Conservation (phyloP, 2,113 vertebrate species). For the Crotalus helleri region DNA sequence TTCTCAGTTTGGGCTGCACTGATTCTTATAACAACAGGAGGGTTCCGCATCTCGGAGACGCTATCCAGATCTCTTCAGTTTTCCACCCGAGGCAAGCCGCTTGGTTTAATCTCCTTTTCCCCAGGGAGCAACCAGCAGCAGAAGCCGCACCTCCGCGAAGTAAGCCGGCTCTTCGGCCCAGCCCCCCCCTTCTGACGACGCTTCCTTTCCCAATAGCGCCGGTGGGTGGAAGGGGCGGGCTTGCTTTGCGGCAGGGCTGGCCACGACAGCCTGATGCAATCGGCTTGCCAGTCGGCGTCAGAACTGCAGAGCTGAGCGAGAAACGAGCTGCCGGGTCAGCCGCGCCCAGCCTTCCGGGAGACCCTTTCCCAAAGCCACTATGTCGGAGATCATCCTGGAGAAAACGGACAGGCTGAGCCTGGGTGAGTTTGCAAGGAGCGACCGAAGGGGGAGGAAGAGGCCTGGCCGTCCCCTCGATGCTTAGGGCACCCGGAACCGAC, state of each 20-base stretch:
- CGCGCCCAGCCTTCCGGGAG: not conserved
- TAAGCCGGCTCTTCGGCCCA: not conserved
- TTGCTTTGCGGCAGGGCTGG: not conserved
- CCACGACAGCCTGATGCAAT: conserved; percentile 25
- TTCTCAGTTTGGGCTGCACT: not conserved
- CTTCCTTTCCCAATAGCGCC: not conserved
- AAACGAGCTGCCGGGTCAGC: not conserved
- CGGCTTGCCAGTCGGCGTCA: not conserved
- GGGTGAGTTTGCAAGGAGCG: conserved; percentile 25
- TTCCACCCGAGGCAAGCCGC: not conserved
- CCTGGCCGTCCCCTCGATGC: not conserved
- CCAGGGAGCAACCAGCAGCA: not conserved
- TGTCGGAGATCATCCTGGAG: conserved; percentile 28
- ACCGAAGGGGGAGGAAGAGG: not conserved
- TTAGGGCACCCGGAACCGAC: not conserved
- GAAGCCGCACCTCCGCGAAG: not conserved
- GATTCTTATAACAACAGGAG: not conserved
- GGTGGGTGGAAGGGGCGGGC: not conserved
- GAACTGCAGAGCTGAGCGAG: not conserved
- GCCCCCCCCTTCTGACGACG: not conserved
- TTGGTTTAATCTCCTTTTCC: not conserved
- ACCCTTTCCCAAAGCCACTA: not conserved
- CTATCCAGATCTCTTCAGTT: not conserved
- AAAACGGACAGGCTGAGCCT: conserved; percentile 14
- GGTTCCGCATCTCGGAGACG: no score